Base-by-base conservation (phyloP, 92 coral and sea anemone genomes). In the Epizoanthus fatuus region DNA sequence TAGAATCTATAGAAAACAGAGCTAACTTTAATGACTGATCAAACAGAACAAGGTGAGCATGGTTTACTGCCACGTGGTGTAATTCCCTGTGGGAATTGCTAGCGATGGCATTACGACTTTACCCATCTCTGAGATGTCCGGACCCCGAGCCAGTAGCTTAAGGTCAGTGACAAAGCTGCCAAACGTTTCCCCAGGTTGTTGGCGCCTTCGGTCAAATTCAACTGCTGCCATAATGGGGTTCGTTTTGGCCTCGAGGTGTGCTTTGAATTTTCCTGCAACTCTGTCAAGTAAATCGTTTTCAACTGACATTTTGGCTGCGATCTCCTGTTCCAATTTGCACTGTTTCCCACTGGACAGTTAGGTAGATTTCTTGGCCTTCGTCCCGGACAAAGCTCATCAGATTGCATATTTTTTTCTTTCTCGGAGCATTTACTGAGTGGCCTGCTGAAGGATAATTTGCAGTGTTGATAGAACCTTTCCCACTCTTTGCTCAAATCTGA, bases 161-260 rank as follows among this genome's bases (percentile, higher is more conserved):
- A 29, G 35, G 35, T 29, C 35, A 29, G 35, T 29, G 35, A 29
- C 35, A 29, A 29, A 29, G 1, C 35, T 29, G 35, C 2, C 35
- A 63, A 75, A 75, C 16, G 66, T 44, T 10, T 75, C 81, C n/a
- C 81, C 79, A 11, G 58, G n/a, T 75, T 75, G 63, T 52, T 75
- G 59, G 45, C 38, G 65, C 81, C 81, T 45, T 22, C 81, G 7
- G 11, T 52, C 67, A 25, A 75, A 75, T 8, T 75, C 16, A 35
- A 75, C 66, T 8, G 81, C 35, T 22, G 65, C 32, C 35, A 29
- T 29, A 29, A 29, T 29, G 35, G 35, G 35, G 35, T 29, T 29
- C 35, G 0, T 29, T 29, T 29, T 29, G 35, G 35, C 35, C 35
- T 29, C 35, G 2, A 29, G 35, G 1, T 29, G 35, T 29, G 35